These are phyloP conservation scores for Chydorus sphaericus DNA, from an alignment of 2,888 invertebrate species.

Conservation along the genomic window DNA sequence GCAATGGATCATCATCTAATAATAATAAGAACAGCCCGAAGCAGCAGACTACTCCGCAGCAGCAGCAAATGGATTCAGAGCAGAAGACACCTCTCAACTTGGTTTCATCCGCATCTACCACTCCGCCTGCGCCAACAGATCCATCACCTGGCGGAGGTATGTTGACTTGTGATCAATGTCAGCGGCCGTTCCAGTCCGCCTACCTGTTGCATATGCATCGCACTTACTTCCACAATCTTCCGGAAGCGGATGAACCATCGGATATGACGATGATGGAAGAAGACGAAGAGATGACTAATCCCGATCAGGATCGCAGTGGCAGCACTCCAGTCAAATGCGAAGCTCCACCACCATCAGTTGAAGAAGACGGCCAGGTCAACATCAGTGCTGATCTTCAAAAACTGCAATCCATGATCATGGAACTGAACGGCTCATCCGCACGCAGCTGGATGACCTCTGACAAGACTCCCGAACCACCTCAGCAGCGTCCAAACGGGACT, in stretches of 20 bases:
- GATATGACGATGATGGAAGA: conserved; percentile 15
- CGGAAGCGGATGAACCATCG: conserved; percentile 21
- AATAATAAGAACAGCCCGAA: background rate
- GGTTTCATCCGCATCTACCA: conserved; percentile 33
- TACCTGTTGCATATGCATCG: conserved; percentile 33
- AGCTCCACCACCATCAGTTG: conserved; percentile 13
- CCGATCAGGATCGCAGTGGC: background rate
- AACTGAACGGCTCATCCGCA: conserved; percentile 48
- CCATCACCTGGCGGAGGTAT: conserved; percentile 25
- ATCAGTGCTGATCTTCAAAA: conserved; percentile 76
- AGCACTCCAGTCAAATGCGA: background rate
- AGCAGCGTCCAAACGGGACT: conserved; percentile 18
- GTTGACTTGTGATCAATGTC: conserved; percentile 27
- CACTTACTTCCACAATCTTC: conserved; percentile 28
- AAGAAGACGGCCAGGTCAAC: conserved; percentile 16
- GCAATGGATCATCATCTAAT: conserved; percentile 25
- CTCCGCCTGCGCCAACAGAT: conserved; percentile 35
- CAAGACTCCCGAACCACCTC: conserved; percentile 15
- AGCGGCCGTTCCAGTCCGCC: conserved; percentile 28
- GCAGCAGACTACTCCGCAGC: background rate
- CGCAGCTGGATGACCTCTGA: conserved; percentile 19
- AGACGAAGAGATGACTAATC: background rate
- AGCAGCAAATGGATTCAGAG: background rate
- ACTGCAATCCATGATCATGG: conserved; percentile 77
- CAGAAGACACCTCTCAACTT: background rate